Evolutionary conservation across 2,888 invertebrate species (phyloP).

Genomic region (Philonicus albiceps): DNA sequence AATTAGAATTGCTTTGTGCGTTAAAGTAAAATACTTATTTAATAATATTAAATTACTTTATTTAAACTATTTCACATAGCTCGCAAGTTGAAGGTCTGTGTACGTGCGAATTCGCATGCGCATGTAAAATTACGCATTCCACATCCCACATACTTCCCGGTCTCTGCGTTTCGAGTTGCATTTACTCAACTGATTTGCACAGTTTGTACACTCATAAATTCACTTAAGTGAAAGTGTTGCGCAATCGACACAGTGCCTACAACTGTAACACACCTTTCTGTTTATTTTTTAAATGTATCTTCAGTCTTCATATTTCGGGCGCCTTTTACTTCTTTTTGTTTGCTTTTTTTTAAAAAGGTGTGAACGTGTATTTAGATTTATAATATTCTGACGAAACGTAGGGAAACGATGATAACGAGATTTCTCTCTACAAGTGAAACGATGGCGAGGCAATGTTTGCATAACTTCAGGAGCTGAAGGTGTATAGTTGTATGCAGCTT

Average conservation of each 20-base stretch:
- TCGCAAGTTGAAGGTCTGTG: not conserved
- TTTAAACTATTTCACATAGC: not conserved
- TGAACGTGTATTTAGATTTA: not conserved
- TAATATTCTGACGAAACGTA: not conserved
- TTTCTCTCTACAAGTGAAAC: not conserved
- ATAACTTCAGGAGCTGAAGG: not conserved
- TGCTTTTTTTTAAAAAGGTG: not conserved
- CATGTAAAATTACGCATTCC: not conserved
- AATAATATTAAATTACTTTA: not conserved
- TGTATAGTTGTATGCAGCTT: not conserved
- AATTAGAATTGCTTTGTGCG: too few relatives aligned
- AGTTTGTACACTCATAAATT: not conserved
- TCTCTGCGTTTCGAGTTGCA: not conserved
- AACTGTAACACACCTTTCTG: not conserved
- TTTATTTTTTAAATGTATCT: not conserved
- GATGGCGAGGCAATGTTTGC: not conserved
- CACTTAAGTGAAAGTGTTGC: constrained; percentile 5
- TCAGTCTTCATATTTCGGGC: not conserved
- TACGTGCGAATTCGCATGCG: not conserved
- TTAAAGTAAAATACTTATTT: not conserved
- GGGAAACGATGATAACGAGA: not conserved
- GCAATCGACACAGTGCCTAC: not conserved
- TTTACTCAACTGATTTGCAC: not conserved
- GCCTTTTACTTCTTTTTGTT: not conserved
- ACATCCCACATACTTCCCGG: not conserved